A percentile compares a stretch with the other conserved stretches of the same genome.
Evolutionary conservation across 2,797 vertebrate species (phyloP).

Genomic region (Lithobates pipiens): DNA sequence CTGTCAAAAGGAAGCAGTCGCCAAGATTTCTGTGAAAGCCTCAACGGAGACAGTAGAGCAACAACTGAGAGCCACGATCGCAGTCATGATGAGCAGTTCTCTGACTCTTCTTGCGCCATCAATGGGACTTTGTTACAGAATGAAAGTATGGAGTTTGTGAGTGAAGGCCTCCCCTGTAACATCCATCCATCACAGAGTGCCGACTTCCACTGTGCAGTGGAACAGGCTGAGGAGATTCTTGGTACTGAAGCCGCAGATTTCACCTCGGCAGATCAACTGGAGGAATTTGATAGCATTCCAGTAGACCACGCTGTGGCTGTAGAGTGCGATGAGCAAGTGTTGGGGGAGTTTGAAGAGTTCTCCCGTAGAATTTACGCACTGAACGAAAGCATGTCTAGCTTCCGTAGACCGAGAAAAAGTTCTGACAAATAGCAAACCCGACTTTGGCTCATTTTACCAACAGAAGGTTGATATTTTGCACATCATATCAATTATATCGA

Average conservation of each 20-base stretch:
- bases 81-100: constrained; percentile 58
- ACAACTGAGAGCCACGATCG: constrained; percentile 54
- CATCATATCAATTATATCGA: constrained; percentile 72
- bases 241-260: constrained; percentile 89
- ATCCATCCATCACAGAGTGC: constrained; percentile 59
- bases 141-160: constrained; percentile 66
- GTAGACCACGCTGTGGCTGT: constrained; percentile 96
- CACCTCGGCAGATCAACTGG: constrained; percentile 80
- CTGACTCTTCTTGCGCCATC: constrained; percentile 73
- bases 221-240: constrained; percentile 95
- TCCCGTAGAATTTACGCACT: constrained; percentile 96
- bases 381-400: constrained; percentile 93
- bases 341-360: constrained; percentile 97
- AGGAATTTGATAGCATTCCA: constrained; percentile 90
- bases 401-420: constrained; percentile 91
- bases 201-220: constrained; percentile 86
- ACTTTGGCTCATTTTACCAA: constrained; percentile 49
- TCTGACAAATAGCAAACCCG: constrained; percentile 85
- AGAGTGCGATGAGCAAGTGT: constrained; percentile 95
- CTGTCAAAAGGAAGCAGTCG: constrained; percentile 72
- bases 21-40: constrained; percentile 65
- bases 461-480: constrained; percentile 80
- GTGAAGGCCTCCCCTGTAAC: constrained; percentile 48
- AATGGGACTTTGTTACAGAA: constrained; percentile 72
- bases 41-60: constrained; percentile 64